A percentile compares a stretch with the other conserved stretches of the same genome.
Conservation (phyloP, 1,140 invertebrate genomes). For the Drosophila nikananu region DNA sequence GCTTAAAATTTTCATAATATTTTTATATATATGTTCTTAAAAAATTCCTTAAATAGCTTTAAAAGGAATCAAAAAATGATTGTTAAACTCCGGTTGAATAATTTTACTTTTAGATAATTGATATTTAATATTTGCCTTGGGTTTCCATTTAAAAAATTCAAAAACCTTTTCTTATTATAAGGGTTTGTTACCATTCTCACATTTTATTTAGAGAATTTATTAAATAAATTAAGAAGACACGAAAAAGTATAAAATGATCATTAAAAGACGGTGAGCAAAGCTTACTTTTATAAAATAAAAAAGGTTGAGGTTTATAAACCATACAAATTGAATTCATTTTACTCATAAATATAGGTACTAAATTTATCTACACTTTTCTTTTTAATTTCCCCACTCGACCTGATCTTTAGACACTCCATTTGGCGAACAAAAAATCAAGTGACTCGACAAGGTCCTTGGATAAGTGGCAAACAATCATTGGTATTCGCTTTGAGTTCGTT, state of each 20-base stretch:
- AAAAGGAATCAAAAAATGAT: too few relatives aligned
- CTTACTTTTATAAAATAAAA: not conserved
- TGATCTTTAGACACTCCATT: not conserved
- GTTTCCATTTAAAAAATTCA: too few relatives aligned
- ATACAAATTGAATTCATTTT: too few relatives aligned
- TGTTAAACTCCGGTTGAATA: too few relatives aligned
- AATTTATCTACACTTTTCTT: not conserved
- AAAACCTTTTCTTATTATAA: too few relatives aligned
- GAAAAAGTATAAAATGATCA: not conserved
- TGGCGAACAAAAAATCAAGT: not conserved
- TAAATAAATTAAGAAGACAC: not conserved
- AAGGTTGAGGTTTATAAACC: too few relatives aligned
- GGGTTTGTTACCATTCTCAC: too few relatives aligned
- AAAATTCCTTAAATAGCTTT: too few relatives aligned
- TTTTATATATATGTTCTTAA: too few relatives aligned
- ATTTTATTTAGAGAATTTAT: not conserved
- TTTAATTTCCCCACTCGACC: not conserved
- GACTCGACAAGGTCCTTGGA: constrained; percentile 4
- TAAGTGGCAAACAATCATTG: constrained; percentile 41
- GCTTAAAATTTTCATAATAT: too few relatives aligned
- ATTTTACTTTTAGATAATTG: too few relatives aligned
- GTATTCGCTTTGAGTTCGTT: constrained; percentile 23
- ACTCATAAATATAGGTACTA: not conserved
- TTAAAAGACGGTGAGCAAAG: not conserved
- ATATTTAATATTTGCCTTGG: too few relatives aligned